Percentiles rank a stretch among this genome's conserved stretches.
Conservation (phyloP, 2,113 vertebrate species). For the Anarrhichthys ocellatus region DNA sequence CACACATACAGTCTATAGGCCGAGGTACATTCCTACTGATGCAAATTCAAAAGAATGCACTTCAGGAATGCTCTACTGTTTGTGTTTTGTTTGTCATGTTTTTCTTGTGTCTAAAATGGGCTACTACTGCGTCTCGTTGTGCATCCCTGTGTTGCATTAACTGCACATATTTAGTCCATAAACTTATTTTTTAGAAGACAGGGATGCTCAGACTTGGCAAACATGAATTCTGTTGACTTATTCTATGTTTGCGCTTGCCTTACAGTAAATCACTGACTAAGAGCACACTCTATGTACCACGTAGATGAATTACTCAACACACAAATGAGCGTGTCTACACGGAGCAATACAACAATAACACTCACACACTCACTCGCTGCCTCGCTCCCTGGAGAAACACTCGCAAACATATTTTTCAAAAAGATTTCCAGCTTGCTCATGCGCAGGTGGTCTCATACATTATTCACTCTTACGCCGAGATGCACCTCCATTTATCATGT, state of each 20-base stretch:
- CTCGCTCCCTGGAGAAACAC: constrained; percentile 35
- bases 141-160: background rate
- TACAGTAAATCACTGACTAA: constrained; percentile 18
- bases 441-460: constrained; percentile 55
- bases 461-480: constrained; percentile 41
- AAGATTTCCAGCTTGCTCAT: constrained; percentile 33
- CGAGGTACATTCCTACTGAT: background rate
- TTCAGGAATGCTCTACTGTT: background rate
- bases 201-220: background rate
- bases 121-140: background rate
- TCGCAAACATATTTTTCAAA: constrained; percentile 36
- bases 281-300: constrained; percentile 12
- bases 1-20: background rate
- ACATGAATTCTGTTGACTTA: constrained; percentile 11
- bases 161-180: background rate
- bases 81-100: background rate
- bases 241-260: constrained; percentile 5
- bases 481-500: constrained; percentile 40
- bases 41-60: background rate
- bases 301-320: constrained; percentile 44
- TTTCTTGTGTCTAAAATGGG: background rate
- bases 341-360: constrained; percentile 4
- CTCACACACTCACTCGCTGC: constrained; percentile 1
- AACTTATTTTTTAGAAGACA: background rate
- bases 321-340: constrained; percentile 10